phyloP scores from a whole-genome alignment of 2,113 vertebrate species.

The Tenrec ecaudatus region DNA sequence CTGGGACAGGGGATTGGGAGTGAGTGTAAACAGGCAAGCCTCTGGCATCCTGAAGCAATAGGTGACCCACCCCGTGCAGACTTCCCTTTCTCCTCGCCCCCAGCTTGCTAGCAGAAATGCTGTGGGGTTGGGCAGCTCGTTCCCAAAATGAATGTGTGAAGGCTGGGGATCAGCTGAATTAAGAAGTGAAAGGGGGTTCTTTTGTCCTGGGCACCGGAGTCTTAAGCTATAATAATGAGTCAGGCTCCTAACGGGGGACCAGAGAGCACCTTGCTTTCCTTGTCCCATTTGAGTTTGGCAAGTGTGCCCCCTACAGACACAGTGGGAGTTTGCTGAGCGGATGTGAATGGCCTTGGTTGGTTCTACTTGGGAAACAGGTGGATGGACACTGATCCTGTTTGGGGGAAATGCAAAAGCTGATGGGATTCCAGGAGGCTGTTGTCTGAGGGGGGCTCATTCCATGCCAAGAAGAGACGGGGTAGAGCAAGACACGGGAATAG shows the following conservation, averaged over 20 bases:
- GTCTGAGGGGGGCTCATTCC: not conserved
- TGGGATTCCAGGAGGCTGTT: not conserved
- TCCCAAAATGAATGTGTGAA: not conserved
- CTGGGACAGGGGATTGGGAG: not conserved
- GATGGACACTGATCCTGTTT: not conserved
- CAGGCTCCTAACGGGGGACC: not conserved
- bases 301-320: not conserved
- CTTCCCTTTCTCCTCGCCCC: not conserved
- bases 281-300: not conserved
- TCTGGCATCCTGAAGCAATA: not conserved
- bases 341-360: not conserved
- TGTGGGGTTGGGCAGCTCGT: not conserved
- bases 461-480: not conserved
- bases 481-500: not conserved
- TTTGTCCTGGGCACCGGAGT: not conserved
- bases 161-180: slow-evolving; percentile 52
- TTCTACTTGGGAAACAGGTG: not conserved
- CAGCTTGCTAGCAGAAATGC: not conserved
- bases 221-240: not conserved
- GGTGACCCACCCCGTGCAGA: not conserved
- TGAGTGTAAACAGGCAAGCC: not conserved
- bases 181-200: slow-evolving; percentile 5
- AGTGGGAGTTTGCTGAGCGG: not conserved
- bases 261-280: not conserved
- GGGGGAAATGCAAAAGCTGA: not conserved